A percentile compares a stretch with the other conserved stretches of the same genome.
Evolutionary conservation across 1,140 invertebrate species (phyloP).

Genomic region (Drosophila punjabiensis): DNA sequence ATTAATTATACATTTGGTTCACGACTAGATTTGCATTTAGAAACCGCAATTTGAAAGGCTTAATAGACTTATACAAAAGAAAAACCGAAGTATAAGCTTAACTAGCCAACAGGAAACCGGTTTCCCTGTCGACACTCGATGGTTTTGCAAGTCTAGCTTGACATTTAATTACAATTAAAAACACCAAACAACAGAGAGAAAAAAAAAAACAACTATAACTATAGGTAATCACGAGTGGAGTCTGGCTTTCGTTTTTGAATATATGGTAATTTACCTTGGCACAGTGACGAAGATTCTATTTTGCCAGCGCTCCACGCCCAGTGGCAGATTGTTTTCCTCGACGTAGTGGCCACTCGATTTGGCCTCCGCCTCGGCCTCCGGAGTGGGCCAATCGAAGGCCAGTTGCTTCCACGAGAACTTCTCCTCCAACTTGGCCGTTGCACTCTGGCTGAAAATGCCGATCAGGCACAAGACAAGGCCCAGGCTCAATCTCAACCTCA

Average conservation of each 20-base stretch:
- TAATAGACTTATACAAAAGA: constrained; percentile 50
- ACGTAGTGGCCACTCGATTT: constrained; percentile 88
- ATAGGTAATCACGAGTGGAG: constrained; percentile 25
- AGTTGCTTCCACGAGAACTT: constrained; percentile 89
- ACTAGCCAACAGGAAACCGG: constrained; percentile 57
- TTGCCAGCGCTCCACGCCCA: constrained; percentile 90
- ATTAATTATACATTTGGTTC: constrained; percentile 34
- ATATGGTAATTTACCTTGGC: constrained; percentile 86
- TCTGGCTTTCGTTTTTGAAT: constrained; percentile 19
- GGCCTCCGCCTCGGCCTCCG: constrained; percentile 87
- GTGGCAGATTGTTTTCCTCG: constrained; percentile 90
- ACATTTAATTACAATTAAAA: constrained; percentile 55
- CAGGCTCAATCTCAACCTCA: constrained; percentile 39
- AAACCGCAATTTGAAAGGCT: constrained; percentile 67
- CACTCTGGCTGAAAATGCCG: constrained; percentile 42
- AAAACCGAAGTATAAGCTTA: constrained; percentile 26
- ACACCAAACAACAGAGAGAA: constrained; percentile 35
- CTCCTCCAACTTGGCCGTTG: constrained; percentile 86
- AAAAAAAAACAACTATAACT: constrained; percentile 23
- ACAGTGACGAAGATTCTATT: constrained; percentile 92
- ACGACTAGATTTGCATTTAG: constrained; percentile 63
- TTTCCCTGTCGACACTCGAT: constrained; percentile 50
- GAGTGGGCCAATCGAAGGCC: constrained; percentile 89
- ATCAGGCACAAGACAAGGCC: constrained; percentile 56
- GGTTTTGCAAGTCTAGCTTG: constrained; percentile 68